These are phyloP conservation scores for Diloba caeruleocephala DNA, from an alignment of 2,888 invertebrate species.

Conservation along the genomic window DNA sequence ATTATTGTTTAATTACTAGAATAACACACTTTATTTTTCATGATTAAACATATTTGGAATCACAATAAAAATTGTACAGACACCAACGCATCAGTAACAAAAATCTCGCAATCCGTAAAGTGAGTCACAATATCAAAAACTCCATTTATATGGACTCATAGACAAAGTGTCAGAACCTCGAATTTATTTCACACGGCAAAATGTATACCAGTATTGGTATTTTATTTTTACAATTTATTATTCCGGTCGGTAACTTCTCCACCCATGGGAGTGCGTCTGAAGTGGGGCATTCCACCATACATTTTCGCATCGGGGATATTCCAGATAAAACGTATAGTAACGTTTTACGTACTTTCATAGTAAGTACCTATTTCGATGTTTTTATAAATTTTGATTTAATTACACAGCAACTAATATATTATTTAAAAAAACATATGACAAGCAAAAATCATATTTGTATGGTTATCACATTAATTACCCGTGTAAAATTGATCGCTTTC, in stretches of 20 bases:
- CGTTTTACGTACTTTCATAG: slow-evolving; percentile 32
- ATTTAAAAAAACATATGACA: slow-evolving; percentile 16
- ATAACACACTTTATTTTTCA: slow-evolving; percentile 5
- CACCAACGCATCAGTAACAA: slow-evolving; percentile 1
- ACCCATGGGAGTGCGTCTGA: slow-evolving; percentile 50
- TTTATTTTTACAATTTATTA: slow-evolving; percentile 60
- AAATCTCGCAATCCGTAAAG: background rate
- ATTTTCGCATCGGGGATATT: slow-evolving; percentile 47
- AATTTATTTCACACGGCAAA: slow-evolving; percentile 40
- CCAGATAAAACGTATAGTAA: slow-evolving; percentile 35
- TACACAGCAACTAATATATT: slow-evolving; percentile 1
- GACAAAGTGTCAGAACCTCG: slow-evolving; percentile 33
- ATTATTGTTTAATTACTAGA: slow-evolving; percentile 44
- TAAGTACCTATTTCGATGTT: slow-evolving; percentile 31
- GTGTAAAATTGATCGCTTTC: slow-evolving; percentile 31
- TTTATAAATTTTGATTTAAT: slow-evolving; percentile 22
- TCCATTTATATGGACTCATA: slow-evolving; percentile 26
- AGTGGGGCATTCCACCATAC: slow-evolving; percentile 45
- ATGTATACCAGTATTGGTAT: slow-evolving; percentile 48
- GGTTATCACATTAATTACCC: slow-evolving; percentile 23
- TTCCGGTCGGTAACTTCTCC: slow-evolving; percentile 49
- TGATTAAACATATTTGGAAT: slow-evolving; percentile 7
- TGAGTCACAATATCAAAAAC: slow-evolving; percentile 2
- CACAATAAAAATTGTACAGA: background rate
- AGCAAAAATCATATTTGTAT: slow-evolving; percentile 20